A percentile compares a stretch with the other conserved stretches of the same genome.
These are phyloP conservation scores for Vesta saturnalis DNA, from an alignment of 2,888 invertebrate genomes.

Conservation along the genomic window DNA sequence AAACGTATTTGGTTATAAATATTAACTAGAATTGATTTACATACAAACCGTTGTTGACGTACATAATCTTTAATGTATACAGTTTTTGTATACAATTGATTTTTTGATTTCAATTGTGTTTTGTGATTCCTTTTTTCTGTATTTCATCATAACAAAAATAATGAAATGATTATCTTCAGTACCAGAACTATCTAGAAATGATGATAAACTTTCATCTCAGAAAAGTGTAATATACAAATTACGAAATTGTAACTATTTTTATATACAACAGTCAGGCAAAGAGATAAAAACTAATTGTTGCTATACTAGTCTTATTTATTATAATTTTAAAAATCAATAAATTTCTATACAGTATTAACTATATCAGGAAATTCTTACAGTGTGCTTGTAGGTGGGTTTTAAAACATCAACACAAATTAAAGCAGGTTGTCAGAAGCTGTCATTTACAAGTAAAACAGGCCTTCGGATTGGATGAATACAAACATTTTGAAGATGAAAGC, in stretches of 20 bases:
- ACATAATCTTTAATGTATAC: too few relatives aligned
- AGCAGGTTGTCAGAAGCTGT: constrained; percentile 61
- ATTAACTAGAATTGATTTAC: too few relatives aligned
- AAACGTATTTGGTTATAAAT: too few relatives aligned
- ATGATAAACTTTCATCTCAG: constrained; percentile 38
- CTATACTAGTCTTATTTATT: too few relatives aligned
- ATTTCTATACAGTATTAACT: neutral
- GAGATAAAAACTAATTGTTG: too few relatives aligned
- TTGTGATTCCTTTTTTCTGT: neutral
- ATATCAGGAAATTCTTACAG: constrained; percentile 55
- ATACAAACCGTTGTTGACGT: too few relatives aligned
- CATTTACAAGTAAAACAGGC: constrained; percentile 59
- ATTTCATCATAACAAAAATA: neutral
- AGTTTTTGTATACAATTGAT: too few relatives aligned
- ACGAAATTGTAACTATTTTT: constrained; percentile 25
- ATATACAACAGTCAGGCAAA: constrained; percentile 12
- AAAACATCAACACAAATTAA: constrained; percentile 77
- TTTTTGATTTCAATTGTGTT: neutral
- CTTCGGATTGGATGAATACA: constrained; percentile 50
- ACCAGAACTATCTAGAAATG: constrained; percentile 29
- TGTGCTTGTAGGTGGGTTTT: constrained; percentile 72
- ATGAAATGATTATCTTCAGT: constrained; percentile 16
- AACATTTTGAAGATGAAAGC: constrained; percentile 54
- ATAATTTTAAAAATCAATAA: neutral
- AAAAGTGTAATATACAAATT: constrained; percentile 26